Percentiles rank a stretch among this genome's conserved stretches.
Conservation (phyloP, 2,113 vertebrate species). For the Xyliphius kryptos region DNA sequence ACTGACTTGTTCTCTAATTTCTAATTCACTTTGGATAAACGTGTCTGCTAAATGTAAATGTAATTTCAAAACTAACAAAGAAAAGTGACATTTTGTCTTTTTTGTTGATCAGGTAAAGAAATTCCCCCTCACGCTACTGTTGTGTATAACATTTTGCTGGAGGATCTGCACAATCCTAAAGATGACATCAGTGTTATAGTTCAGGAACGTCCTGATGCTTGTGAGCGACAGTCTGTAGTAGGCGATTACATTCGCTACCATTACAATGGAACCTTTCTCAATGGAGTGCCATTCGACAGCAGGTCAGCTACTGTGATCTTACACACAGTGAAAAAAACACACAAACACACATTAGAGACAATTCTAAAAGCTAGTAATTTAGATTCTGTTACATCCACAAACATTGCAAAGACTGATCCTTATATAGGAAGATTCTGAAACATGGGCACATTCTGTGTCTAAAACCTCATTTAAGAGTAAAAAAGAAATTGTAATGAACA, state of each 20-base stretch:
- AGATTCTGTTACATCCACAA: background rate
- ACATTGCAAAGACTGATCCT: too few species aligned
- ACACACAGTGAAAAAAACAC: too few species aligned
- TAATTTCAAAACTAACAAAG: too few species aligned
- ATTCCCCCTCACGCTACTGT: constrained; percentile 86
- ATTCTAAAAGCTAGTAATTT: too few species aligned
- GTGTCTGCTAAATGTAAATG: too few species aligned
- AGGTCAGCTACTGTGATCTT: constrained; percentile 62
- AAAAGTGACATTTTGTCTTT: background rate
- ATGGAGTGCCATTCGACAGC: constrained; percentile 83
- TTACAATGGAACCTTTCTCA: constrained; percentile 88
- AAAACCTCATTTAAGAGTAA: too few species aligned
- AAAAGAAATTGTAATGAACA: too few species aligned
- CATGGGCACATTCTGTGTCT: too few species aligned
- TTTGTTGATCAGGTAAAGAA: constrained; percentile 64
- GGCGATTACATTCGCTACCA: constrained; percentile 94
- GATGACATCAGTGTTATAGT: constrained; percentile 74
- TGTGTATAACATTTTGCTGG: constrained; percentile 77
- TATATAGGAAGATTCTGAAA: too few species aligned
- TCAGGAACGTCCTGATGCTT: constrained; percentile 68
- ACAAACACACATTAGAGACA: too few species aligned
- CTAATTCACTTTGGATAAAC: too few species aligned
- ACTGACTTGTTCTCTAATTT: too few species aligned
- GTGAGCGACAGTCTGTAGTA: constrained; percentile 66
- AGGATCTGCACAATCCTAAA: constrained; percentile 89